phyloP scores from a whole-genome alignment of 1,140 invertebrate species.

The Brachionus calyciflorus region DNA sequence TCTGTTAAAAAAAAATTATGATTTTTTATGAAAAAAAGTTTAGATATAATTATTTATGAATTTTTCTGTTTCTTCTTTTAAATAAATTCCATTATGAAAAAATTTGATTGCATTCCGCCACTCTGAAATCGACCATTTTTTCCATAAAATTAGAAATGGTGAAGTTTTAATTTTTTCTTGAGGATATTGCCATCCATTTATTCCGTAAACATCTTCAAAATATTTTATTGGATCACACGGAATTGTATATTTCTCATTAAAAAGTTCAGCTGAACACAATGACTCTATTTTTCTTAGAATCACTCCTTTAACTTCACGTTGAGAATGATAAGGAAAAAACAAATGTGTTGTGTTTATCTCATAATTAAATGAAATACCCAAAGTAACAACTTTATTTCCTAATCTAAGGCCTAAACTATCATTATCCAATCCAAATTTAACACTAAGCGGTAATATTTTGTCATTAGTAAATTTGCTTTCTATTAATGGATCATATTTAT shows the following conservation, averaged over 20 bases:
- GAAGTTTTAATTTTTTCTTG: not conserved
- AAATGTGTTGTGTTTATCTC: not conserved
- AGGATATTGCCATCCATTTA: not conserved
- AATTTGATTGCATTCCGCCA: not conserved
- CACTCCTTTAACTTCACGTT: not conserved
- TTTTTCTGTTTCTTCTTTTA: too few relatives aligned
- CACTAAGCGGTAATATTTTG: not conserved
- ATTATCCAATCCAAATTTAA: constrained; percentile 6
- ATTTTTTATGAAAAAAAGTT: too few relatives aligned
- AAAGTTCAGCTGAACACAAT: not conserved
- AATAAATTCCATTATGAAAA: not conserved
- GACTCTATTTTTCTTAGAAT: not conserved
- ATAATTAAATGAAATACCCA: not conserved
- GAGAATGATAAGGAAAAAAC: not conserved
- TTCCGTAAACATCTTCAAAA: not conserved
- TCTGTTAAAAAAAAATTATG: too few relatives aligned
- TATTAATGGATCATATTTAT: not conserved
- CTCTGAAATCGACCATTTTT: not conserved
- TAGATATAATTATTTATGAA: too few relatives aligned
- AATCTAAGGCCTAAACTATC: not conserved
- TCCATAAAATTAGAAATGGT: not conserved
- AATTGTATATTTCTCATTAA: not conserved
- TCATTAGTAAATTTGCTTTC: not conserved
- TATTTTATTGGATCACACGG: not conserved
- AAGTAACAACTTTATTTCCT: not conserved